Conservation (phyloP, 2,797 vertebrate genomes). For the Momotus momota region DNA sequence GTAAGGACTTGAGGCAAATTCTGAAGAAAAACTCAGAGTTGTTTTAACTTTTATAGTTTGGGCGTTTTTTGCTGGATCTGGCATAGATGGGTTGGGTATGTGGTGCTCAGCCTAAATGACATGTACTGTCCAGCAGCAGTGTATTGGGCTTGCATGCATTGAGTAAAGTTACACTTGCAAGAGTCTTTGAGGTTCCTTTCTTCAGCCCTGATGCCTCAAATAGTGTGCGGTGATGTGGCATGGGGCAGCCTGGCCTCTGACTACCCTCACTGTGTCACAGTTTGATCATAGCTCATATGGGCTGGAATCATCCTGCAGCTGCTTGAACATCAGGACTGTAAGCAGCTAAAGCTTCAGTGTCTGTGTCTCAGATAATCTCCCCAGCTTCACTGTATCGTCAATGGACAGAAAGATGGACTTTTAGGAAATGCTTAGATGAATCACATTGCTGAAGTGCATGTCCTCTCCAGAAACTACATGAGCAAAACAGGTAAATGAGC, state of each 20-base stretch:
- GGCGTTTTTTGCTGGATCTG: not conserved
- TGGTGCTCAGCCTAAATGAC: not conserved
- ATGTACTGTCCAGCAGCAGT: not conserved
- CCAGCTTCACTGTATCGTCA: not conserved
- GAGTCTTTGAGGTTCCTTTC: not conserved
- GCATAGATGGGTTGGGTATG: no score
- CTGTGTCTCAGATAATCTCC: not conserved
- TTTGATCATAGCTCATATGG: accelerated
- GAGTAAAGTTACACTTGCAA: not conserved
- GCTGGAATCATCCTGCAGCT: not conserved
- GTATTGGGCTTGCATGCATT: not conserved
- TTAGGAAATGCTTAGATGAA: not conserved
- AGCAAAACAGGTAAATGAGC: not conserved
- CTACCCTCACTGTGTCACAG: accelerated
- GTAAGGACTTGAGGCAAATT: not conserved
- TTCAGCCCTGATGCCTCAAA: not conserved
- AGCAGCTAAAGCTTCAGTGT: not conserved
- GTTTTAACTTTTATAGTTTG: not conserved
- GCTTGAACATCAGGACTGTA: not conserved
- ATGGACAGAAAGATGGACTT: not conserved
- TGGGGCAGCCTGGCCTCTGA: not conserved
- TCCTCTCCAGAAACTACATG: not conserved
- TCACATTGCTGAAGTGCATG: not conserved
- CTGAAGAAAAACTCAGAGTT: not conserved
- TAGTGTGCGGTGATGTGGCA: accelerated